Conservation (phyloP, 53 echinoderm and acorn worm species). For the Stichopus horrens region DNA sequence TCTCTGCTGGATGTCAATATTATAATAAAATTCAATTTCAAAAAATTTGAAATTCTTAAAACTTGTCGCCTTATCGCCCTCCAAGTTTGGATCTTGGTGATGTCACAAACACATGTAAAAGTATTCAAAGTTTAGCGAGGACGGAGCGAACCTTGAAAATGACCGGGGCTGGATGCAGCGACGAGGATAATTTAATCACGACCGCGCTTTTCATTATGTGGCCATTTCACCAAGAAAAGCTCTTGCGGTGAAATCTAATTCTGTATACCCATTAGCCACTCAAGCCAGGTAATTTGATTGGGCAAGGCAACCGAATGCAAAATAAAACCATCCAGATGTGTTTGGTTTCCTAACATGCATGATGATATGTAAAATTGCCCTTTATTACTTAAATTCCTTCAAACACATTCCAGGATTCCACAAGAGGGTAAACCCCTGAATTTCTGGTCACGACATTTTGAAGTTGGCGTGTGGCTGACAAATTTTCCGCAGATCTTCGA, state of each 20-base stretch:
- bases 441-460: conserved; percentile 6
- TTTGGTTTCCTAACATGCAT: background rate
- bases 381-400: conserved; percentile 21
- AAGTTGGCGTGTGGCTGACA: background rate
- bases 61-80: background rate
- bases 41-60: background rate
- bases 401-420: conserved; percentile 3
- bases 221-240: background rate
- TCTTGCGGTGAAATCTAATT: conserved; percentile 9
- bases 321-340: background rate
- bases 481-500: conserved; percentile 3
- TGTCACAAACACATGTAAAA: background rate
- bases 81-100: background rate
- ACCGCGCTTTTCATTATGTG: background rate
- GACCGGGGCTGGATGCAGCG: background rate
- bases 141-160: background rate
- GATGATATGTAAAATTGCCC: conserved; percentile 30
- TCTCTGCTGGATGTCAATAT: background rate
- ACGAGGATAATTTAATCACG: background rate
- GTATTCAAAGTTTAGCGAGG: too few relatives aligned
- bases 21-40: background rate
- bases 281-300: conserved; percentile 28
- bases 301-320: background rate
- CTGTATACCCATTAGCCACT: conserved; percentile 34
- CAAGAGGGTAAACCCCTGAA: background rate